Evolutionary conservation across 2,113 vertebrate species (phyloP).

Genomic region (Hepsetus odoe): DNA sequence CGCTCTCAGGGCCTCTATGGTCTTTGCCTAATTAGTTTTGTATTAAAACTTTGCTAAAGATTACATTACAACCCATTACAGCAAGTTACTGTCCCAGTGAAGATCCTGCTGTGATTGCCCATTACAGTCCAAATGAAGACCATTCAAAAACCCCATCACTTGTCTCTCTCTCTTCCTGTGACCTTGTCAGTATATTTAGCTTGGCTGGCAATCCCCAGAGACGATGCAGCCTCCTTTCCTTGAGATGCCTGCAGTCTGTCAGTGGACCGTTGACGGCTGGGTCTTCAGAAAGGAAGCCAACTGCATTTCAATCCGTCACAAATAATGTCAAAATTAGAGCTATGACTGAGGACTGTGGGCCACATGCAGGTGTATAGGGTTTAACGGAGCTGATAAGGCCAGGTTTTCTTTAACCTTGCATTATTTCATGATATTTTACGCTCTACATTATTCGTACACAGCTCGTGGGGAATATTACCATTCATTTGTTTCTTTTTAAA

Average conservation of each 20-base stretch:
- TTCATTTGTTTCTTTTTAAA: too few relatives aligned
- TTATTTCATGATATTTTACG: too few relatives aligned
- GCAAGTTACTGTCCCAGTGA: not conserved
- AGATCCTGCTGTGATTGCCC: not conserved
- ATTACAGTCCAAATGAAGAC: conserved; percentile 31
- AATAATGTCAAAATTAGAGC: too few relatives aligned
- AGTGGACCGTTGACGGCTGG: not conserved
- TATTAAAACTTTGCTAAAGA: conserved; percentile 29
- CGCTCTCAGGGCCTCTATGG: not conserved
- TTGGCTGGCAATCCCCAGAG: conserved; percentile 37
- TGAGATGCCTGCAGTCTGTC: conserved; percentile 12
- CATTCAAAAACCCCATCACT: conserved; percentile 2
- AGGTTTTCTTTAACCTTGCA: too few relatives aligned
- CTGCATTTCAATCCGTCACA: not conserved
- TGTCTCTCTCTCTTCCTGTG: not conserved
- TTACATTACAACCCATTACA: not conserved
- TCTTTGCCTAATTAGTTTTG: conserved; percentile 45
- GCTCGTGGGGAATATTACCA: too few relatives aligned
- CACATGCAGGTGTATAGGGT: too few relatives aligned
- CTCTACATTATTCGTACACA: too few relatives aligned
- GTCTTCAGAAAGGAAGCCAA: not conserved
- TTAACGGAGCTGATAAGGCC: too few relatives aligned
- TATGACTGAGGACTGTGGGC: too few relatives aligned
- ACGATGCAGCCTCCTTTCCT: conserved; percentile 32
- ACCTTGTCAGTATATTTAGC: conserved; percentile 49